A percentile compares a stretch with the other conserved stretches of the same genome.
Evolutionary conservation across 2,113 vertebrate genomes (phyloP).

Genomic region (Symphodus melops): DNA sequence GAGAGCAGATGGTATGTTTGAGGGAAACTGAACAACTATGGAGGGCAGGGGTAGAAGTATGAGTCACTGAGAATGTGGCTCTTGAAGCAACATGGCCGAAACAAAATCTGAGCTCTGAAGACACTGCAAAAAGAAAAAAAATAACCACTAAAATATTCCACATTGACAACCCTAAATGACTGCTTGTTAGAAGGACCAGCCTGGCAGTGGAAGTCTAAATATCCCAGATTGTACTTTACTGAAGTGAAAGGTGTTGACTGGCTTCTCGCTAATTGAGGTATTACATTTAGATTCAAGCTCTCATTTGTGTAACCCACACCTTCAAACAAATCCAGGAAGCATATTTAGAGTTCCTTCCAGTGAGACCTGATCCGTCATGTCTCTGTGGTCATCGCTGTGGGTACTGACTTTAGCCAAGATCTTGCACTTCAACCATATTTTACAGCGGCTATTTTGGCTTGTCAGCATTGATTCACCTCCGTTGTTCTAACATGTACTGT

Average conservation of each 20-base stretch:
- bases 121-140: slow-evolving; percentile 12
- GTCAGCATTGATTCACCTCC: slow-evolving; percentile 48
- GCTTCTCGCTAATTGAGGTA: slow-evolving; percentile 68
- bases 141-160: slow-evolving; percentile 11
- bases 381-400: slow-evolving; percentile 37
- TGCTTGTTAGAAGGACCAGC: slow-evolving; percentile 46
- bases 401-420: slow-evolving; percentile 44
- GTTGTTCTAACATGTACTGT: slow-evolving; percentile 51
- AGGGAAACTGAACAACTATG: slow-evolving; percentile 62
- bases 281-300: slow-evolving; percentile 56
- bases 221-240: slow-evolving; percentile 23
- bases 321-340: slow-evolving; percentile 56
- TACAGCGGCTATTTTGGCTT: slow-evolving; percentile 49
- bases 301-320: slow-evolving; percentile 62
- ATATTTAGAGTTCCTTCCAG: slow-evolving; percentile 64
- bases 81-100: slow-evolving; percentile 31
- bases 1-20: slow-evolving; percentile 66
- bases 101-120: slow-evolving; percentile 5
- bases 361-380: slow-evolving; percentile 58
- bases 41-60: slow-evolving; percentile 14
- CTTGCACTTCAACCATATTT: slow-evolving; percentile 49
- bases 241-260: slow-evolving; percentile 70
- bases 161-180: slow-evolving; percentile 31
- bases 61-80: slow-evolving; percentile 50
- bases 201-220: slow-evolving; percentile 44